Evolutionary conservation across 2,113 vertebrate genomes (phyloP), one percentile per base, ranked within the genome.

Genomic region (Corythornis vintsioides): DNA sequence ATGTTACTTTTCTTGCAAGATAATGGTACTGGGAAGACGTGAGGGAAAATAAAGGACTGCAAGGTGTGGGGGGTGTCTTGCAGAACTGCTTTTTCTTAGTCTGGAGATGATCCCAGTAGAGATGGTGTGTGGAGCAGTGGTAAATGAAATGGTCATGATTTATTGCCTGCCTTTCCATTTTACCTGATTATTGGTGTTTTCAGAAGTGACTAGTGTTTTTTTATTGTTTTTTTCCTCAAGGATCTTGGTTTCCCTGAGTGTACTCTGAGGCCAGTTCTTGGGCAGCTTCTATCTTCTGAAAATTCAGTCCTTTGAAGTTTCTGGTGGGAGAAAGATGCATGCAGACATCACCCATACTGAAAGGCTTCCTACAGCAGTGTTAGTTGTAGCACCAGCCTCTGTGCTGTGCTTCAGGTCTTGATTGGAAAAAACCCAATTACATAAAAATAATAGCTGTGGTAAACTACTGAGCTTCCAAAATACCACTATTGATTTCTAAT

Each of bases 391-490:
- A 86, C 6, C 28, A 83, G 38, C 52, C 40, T 57, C 10, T 47
- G n/a, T 1, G 1, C 9, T 45, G 5, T 43, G 33, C 25, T 94
- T 72, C 75, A 4, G 1, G 0, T 83, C 70, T 47, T 63, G 25
- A 56, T 61, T 77, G 6, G 8, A 55, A 10, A 60, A 66, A 74
- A 52, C 2, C 15, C 33, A 13, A 42, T 38, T 38, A 38, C 38
- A 38, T 38, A 29, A 40, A 33, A 38, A 4, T 31, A 40, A 66
- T 26, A 33, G 7, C 43, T 86, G 11, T 48, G 45, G 38, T 78
- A 77, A 83, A 35, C 11, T 20, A n/a, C 25, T 59, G 24, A 83
- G 42, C 26, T 90, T 83, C 42, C 21, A 69, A 65, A 90, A 43
- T 67, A 66, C 1, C 26, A 57, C 13, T 43, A 60, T 2, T 53